These are phyloP conservation scores for Hyphantria cunea DNA, from an alignment of 1,140 invertebrate genomes.

Conservation along the genomic window DNA sequence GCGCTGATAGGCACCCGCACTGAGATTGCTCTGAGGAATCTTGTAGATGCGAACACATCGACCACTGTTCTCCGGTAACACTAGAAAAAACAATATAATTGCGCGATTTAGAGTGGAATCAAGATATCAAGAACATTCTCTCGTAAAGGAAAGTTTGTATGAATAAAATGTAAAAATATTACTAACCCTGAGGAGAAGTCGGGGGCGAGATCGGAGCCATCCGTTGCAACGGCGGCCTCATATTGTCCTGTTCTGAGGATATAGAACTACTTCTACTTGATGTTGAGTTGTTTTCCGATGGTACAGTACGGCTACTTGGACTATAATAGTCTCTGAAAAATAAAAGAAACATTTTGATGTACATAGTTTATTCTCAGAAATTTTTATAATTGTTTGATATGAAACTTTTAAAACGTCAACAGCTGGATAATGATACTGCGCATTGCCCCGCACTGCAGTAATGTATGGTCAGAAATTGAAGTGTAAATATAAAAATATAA, in stretches of 20 bases:
- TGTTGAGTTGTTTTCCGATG: slow-evolving; percentile 58
- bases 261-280: slow-evolving; percentile 73
- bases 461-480: too few species aligned
- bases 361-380: too few species aligned
- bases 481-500: too few species aligned
- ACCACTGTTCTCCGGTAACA: slow-evolving; percentile 67
- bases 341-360: neutral
- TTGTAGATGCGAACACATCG: slow-evolving; percentile 73
- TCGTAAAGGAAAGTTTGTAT: too few species aligned
- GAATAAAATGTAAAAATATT: slow-evolving; percentile 1
- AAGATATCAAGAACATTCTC: too few species aligned
- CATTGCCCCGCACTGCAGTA: too few species aligned
- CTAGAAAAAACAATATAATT: slow-evolving; percentile 35
- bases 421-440: too few species aligned
- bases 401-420: too few species aligned
- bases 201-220: slow-evolving; percentile 71
- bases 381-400: too few species aligned
- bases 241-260: slow-evolving; percentile 72
- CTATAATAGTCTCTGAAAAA: slow-evolving; percentile 41
- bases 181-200: slow-evolving; percentile 61
- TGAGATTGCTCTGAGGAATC: slow-evolving; percentile 71
- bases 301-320: slow-evolving; percentile 45
- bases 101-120: neutral
- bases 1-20: slow-evolving; percentile 69
- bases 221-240: slow-evolving; percentile 64